Percentiles rank a stretch among this genome's conserved stretches.
Evolutionary conservation across 2,113 vertebrate species (phyloP).

Genomic region (Strix aluco): DNA sequence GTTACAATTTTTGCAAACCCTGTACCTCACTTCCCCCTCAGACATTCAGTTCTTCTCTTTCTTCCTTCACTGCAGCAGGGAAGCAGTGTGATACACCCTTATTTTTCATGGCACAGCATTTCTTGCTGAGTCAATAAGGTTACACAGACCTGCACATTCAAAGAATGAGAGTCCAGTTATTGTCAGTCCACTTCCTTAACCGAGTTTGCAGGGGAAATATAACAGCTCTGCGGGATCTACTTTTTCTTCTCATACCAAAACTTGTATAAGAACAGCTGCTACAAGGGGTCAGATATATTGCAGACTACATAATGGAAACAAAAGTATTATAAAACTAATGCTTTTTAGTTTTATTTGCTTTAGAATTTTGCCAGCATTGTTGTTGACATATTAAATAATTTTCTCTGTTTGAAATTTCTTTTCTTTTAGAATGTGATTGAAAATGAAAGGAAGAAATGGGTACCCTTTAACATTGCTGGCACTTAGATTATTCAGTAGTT

Average conservation of each 20-base stretch:
- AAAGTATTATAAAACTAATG: background rate
- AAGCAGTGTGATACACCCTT: background rate
- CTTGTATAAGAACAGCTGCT: background rate
- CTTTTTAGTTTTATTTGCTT: background rate
- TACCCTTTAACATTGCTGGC: background rate
- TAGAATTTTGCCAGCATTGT: background rate
- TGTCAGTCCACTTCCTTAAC: background rate
- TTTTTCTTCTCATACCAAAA: background rate
- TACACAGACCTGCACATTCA: background rate
- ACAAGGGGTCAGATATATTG: background rate
- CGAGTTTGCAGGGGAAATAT: background rate
- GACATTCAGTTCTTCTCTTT: background rate
- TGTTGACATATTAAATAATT: background rate
- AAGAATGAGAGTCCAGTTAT: background rate
- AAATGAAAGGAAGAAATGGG: background rate
- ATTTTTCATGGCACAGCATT: background rate
- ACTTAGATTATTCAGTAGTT: background rate
- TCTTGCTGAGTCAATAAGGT: background rate
- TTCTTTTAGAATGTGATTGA: background rate
- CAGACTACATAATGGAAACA: background rate
- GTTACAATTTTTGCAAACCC: background rate
- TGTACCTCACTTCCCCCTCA: background rate
- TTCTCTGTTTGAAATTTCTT: background rate
- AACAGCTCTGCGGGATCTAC: background rate
- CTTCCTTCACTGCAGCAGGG: background rate